phyloP scores from a whole-genome alignment of 2,797 vertebrate genomes.

The Dipus sagitta region DNA sequence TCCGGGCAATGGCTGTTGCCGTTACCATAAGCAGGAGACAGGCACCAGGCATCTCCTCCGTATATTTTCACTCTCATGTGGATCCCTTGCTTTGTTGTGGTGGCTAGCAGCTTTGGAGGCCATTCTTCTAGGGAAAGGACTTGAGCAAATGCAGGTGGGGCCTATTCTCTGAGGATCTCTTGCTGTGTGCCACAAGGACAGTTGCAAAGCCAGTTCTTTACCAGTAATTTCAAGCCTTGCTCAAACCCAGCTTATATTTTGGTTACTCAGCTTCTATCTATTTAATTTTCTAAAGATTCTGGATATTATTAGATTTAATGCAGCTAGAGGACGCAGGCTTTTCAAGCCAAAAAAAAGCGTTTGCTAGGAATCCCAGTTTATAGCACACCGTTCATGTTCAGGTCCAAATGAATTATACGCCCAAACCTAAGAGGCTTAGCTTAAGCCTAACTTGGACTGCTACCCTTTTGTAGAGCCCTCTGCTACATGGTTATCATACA shows the following conservation, averaged over 20 bases:
- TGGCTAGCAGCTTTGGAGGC: rapidly evolving
- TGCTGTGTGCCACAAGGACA: not conserved
- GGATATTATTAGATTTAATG: not conserved
- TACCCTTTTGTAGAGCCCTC: not conserved
- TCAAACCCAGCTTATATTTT: not conserved
- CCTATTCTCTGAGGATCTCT: not conserved
- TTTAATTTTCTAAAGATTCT: constrained; percentile 12
- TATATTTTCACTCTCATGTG: not conserved
- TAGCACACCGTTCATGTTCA: not conserved
- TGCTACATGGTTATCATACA: not conserved
- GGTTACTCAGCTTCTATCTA: not conserved
- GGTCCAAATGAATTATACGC: not conserved
- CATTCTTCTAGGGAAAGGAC: not conserved
- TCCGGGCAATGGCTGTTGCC: not conserved
- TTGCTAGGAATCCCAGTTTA: not conserved
- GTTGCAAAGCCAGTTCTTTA: not conserved
- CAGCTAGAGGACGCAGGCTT: not conserved
- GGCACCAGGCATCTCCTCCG: not conserved
- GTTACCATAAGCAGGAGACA: not conserved
- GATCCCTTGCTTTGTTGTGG: not conserved
- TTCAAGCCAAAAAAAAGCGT: not conserved
- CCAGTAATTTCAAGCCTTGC: not conserved
- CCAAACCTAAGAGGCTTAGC: not conserved
- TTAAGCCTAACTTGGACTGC: not conserved
- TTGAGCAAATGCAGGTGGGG: not conserved